Conservation (phyloP, 2,797 vertebrate species). For the Pseudotriccus pelzelni region DNA sequence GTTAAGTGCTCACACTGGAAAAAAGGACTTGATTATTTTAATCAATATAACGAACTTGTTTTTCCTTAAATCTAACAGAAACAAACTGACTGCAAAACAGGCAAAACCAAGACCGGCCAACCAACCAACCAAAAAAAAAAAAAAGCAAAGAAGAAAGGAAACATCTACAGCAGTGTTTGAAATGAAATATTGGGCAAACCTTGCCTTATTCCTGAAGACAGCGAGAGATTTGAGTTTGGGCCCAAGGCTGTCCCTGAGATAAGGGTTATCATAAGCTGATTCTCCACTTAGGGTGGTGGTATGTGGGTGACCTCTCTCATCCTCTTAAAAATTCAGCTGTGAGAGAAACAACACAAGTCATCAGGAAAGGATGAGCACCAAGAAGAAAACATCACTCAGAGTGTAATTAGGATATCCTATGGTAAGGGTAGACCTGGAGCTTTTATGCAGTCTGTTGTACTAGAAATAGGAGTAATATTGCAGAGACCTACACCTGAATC, state of each 20-base stretch:
- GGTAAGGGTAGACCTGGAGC: background rate
- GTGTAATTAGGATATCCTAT: accelerated
- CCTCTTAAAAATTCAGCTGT: background rate
- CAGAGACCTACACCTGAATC: background rate
- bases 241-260: background rate
- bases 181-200: background rate
- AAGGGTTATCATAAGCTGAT: accelerated
- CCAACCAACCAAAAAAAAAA: background rate
- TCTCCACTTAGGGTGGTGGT: background rate
- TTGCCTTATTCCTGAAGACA: background rate
- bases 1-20: background rate
- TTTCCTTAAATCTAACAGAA: background rate
- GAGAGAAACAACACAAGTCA: background rate
- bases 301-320: background rate
- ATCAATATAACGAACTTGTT: background rate
- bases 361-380: background rate
- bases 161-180: background rate
- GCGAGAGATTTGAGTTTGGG: background rate
- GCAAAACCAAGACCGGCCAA: background rate
- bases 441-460: background rate
- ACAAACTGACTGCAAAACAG: background rate
- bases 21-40: background rate
- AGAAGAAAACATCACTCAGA: background rate
- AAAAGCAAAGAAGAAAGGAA: background rate
- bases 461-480: background rate